Percentiles rank a stretch among this genome's conserved stretches.
Evolutionary conservation across 2,888 invertebrate species (phyloP).

Genomic region (Hypselothyrea guttata): DNA sequence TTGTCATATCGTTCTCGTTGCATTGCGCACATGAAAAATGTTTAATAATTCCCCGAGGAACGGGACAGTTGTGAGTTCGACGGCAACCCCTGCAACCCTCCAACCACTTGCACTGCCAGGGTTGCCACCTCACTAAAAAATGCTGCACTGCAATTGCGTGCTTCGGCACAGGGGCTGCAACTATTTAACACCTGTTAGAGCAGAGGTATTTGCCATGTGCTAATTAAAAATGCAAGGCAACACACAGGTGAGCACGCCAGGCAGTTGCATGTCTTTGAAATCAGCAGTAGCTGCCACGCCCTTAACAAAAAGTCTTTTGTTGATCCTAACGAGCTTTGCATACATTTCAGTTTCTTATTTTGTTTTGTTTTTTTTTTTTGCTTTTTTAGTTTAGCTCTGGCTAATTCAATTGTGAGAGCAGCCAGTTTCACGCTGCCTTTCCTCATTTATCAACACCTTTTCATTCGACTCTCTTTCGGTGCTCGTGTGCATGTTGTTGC

Average conservation of each 20-base stretch:
- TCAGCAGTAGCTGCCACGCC: conserved; percentile 30
- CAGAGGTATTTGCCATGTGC: conserved; percentile 54
- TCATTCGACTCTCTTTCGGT: conserved; percentile 29
- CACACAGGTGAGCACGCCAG: conserved; percentile 32
- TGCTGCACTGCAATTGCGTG: conserved; percentile 50
- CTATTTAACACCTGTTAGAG: conserved; percentile 76
- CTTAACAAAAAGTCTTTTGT: conserved; percentile 25
- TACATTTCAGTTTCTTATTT: conserved; percentile 31
- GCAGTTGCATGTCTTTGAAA: conserved; percentile 54
- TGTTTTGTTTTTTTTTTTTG: too few species aligned
- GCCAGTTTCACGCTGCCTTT: conserved; percentile 24
- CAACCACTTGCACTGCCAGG: too few species aligned
- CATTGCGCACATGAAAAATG: conserved; percentile 29
- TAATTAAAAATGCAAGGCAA: conserved; percentile 64
- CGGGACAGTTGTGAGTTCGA: conserved; percentile 5
- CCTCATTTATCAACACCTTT: conserved; percentile 73
- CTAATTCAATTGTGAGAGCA: conserved; percentile 69
- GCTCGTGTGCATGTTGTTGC: conserved; percentile 11
- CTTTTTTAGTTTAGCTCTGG: conserved; percentile 25
- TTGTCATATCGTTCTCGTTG: conserved; percentile 1
- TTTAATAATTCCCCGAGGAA: conserved; percentile 41
- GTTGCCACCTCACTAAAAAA: conserved; percentile 20
- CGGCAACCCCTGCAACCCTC: conserved; percentile 16
- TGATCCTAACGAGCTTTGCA: conserved; percentile 58
- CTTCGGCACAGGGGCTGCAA: conserved; percentile 28